Evolutionary conservation across 2,113 vertebrate species (phyloP), one percentile per base, ranked within the genome.

Genomic region (Lycocorax pyrrhopterus): DNA sequence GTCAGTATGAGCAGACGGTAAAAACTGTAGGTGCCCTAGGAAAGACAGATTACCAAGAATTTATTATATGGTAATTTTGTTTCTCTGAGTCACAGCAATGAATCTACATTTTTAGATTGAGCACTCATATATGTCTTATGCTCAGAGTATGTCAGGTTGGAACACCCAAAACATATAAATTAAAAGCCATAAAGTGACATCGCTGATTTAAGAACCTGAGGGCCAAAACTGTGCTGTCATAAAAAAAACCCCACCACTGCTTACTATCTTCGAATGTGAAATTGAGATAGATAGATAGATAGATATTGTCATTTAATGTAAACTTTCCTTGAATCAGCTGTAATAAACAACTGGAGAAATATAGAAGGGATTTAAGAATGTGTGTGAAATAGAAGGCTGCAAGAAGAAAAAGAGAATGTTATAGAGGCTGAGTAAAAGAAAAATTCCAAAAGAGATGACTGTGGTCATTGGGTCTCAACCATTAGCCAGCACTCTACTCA

Each of bases 1-100:
- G 23, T 63, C 9, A 0, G 81, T 90, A 72, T 4, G 66, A 96
- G 91, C 80, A 96, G 95, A 94, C 55, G 4, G 58, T 71, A 88
- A 92, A 96, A 97, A 80, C 93, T 85, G 84, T 67, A 88, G 93
- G 62, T 92, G 86, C 92, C 96, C 53, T 84, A 76, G 95, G 95
- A 97, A 90, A 96, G 87, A 93, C 22, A 91, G 83, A 96, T 96
- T 84, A 97, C 94, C 84, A 91, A 86, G 90, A 96, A 95, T 95
- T 96, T 97, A 95, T 85, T 94, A 93, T 91, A 96, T 39, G 55
- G 46, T 93, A 91, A 97, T 96, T 97, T 92, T 84, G 79, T 91
- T 96, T 93, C 87, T 93, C 81, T 87, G 88, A 97, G 93, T 97
- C 94, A 93, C 43, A 85, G 64, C 78, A 91, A 90, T 84, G 60